Conservation (phyloP, 1,140 invertebrate genomes). For the Eufriesea mexicana region DNA sequence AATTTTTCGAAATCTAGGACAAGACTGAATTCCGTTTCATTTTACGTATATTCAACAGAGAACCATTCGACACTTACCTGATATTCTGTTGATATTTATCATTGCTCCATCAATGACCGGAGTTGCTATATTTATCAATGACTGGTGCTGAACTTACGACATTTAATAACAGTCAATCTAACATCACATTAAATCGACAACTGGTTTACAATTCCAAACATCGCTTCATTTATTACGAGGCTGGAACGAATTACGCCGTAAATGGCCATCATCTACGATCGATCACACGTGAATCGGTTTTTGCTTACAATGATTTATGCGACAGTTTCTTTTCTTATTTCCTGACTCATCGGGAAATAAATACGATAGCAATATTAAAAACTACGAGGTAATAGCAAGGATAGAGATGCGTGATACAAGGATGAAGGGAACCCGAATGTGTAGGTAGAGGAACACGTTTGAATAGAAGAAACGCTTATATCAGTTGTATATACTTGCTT, state of each 20-base stretch:
- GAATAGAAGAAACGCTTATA: slow-evolving; percentile 10
- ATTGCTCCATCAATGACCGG: neutral
- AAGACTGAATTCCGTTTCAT: too few relatives aligned
- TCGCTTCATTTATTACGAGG: neutral
- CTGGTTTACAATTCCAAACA: neutral
- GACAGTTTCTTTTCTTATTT: neutral
- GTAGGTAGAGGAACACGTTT: neutral
- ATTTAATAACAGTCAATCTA: neutral
- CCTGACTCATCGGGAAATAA: neutral
- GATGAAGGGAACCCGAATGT: neutral
- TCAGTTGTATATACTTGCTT: slow-evolving; percentile 36
- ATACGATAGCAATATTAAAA: neutral
- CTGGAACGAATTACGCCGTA: neutral
- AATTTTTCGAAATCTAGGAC: too few relatives aligned
- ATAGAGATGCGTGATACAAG: neutral
- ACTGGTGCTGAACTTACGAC: neutral
- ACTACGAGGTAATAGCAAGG: too few relatives aligned
- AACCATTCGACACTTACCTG: neutral
- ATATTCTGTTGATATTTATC: neutral
- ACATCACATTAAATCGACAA: neutral
- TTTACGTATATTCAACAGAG: neutral
- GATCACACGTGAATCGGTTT: neutral
- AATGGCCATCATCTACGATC: neutral
- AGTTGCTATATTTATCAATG: neutral
- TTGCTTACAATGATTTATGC: neutral